Base-by-base conservation (phyloP, 2,888 invertebrate species). In the Lochmaea crataegi region DNA sequence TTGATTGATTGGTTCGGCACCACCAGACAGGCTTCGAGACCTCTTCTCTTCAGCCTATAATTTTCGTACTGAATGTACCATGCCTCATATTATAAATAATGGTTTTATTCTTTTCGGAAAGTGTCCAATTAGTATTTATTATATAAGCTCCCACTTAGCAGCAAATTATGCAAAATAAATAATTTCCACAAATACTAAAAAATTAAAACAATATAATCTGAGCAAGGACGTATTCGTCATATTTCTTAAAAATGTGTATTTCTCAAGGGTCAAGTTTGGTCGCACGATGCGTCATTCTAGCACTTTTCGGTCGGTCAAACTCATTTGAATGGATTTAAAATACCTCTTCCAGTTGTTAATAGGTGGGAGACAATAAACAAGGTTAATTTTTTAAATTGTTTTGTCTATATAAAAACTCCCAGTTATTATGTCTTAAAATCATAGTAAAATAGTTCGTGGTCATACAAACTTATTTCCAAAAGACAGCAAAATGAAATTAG, bases 321-420 rank as follows among this genome's bases (percentile, higher is more conserved):
- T 68, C 68, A 57, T 68, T 68, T 57, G 61, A 68, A 68, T 68
- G 61, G 61, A 68, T 58, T 60, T 48, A 48, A 66, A 68, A 26
- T 57, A 58, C 48, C 51, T 68, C 42, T 61, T 68, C 53, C 32
- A 38, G 56, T 57, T 5, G 18, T 57, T 26, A 16, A 38, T 26
- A 32, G 68, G 68, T 68, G 68, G 68, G 68, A 51, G 68, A 68
- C 38, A 38, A 18, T 68, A 68, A 68, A 68, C 68, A 68, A 68
- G 68, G 68, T 68, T 68, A 58, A 58, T 68, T 68, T 45, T 45
- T 18, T 14, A 45, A 45, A 7, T 38, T 58, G 45, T 45, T 68
- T 63, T 53, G 53, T 61, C 68, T 68, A 68, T 68, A 68, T 61
- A 68, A 61, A 63, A 61, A 61, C 51, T 32, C 61, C 48, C 61